phyloP scores from a whole-genome alignment of 1,140 invertebrate species.

The Eupeodes corollae region DNA sequence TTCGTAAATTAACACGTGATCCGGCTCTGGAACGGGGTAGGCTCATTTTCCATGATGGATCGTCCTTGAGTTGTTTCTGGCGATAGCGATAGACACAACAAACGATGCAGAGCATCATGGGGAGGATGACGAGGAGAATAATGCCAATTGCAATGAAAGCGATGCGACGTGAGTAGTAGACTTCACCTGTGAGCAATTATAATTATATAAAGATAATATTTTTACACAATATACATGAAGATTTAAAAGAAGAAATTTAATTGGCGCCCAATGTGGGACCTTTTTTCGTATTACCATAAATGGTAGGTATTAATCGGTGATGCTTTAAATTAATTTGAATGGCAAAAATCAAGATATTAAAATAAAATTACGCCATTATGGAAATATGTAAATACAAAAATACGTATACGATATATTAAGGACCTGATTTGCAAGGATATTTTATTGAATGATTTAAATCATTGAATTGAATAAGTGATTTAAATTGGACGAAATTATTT shows the following conservation, averaged over 20 bases:
- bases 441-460: too few relatives aligned
- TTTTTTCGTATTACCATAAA: too few relatives aligned
- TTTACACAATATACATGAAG: not conserved
- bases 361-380: too few relatives aligned
- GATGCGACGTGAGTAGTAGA: constrained; percentile 35
- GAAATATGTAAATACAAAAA: too few relatives aligned
- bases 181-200: constrained; percentile 31
- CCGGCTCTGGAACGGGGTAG: constrained; percentile 43
- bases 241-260: not conserved
- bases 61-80: constrained; percentile 40
- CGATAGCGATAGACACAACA: constrained; percentile 56
- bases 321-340: too few relatives aligned
- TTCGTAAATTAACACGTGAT: constrained; percentile 42
- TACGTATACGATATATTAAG: too few relatives aligned
- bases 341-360: too few relatives aligned
- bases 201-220: too few relatives aligned
- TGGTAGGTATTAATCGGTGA: too few relatives aligned
- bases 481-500: too few relatives aligned
- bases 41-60: constrained; percentile 35
- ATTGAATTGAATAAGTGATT: too few relatives aligned
- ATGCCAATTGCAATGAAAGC: constrained; percentile 61
- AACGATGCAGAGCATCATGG: constrained; percentile 59
- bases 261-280: not conserved
- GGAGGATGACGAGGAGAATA: constrained; percentile 62
- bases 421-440: too few relatives aligned